Percentiles rank a stretch among this genome's conserved stretches.
Conservation (phyloP, 2,797 vertebrate species). For the Muscicapa comitata region DNA sequence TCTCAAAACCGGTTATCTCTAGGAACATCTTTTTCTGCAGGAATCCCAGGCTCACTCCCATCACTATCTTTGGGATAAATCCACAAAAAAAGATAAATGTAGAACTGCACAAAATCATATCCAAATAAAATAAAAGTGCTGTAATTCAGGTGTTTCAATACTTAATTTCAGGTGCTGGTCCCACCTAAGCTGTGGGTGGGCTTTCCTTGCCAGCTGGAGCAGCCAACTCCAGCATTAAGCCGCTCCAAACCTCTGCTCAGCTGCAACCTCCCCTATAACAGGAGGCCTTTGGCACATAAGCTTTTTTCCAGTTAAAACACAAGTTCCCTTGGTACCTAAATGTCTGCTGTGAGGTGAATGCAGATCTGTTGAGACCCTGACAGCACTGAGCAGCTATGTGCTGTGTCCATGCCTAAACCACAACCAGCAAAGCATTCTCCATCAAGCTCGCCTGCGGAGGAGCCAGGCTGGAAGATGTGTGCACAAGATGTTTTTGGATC, state of each 20-base stretch:
- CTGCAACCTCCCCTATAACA: neutral
- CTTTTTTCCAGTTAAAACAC: neutral
- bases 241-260: neutral
- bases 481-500: slow-evolving; percentile 32
- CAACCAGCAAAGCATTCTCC: neutral
- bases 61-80: neutral
- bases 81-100: neutral
- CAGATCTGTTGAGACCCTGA: slow-evolving; percentile 4
- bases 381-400: slow-evolving; percentile 19
- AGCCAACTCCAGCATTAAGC: neutral
- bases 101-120: neutral
- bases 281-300: neutral
- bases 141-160: neutral
- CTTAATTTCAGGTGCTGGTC: neutral
- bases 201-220: neutral
- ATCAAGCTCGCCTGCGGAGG: neutral
- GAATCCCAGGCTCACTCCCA: neutral
- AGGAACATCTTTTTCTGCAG: neutral
- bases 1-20: neutral
- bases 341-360: neutral
- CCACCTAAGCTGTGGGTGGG: neutral
- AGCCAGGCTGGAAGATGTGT: slow-evolving; percentile 4
- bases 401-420: slow-evolving; percentile 27
- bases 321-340: neutral
- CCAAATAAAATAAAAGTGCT: neutral